Base-by-base conservation (phyloP, 2,113 vertebrate genomes). In the Paraplagusia blochii region DNA sequence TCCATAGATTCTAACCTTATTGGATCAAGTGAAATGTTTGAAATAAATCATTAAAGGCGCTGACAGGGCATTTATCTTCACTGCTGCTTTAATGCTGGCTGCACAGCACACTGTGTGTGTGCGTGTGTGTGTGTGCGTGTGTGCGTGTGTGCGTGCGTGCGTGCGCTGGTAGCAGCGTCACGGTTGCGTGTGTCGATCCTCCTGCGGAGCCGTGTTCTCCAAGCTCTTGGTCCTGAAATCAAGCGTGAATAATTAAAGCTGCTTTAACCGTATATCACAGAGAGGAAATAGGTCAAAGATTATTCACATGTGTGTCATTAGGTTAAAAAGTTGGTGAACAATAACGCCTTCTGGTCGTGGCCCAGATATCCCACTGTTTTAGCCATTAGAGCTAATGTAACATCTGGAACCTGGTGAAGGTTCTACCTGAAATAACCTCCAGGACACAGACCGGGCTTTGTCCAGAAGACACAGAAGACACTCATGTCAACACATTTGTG, bases 61-160 rank as follows among this genome's bases (percentile, higher is more conserved):
- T 89, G 90, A 88, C 85, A 88, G 82, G 79, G 82, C 85, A 89
- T 91, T 90, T 89, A 89, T 90, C 87, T 89, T 88, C 82, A 65
- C 80, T 77, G 77, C 59, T 76, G 78, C 73, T 63, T 81, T 88
- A 87, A 87, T 87, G 86, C 81, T 74, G 75, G 74, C 65, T 75
- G 84, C 81, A 78, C 79, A 71, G 81, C 81, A 70, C 79, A 76
- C 77, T 77, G 85, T 63, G 75, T 85, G 79, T 77, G 64, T 53
- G 19, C 47, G 50, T 34, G 46, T 56, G 29, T 55, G 29, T 15
- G 46, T 29, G 22, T 63, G 75, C 83, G 79, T 77, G 64, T 53
- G 19, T 50, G 50, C 22, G 46, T 56, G 29, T 55, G 29, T 15
- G 46, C 6, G 22, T 29, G 22, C 6, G 22, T 29, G 22, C 87